Evolutionary conservation across 2,797 vertebrate species (phyloP).

Genomic region (Brachyrhaphis roseni): DNA sequence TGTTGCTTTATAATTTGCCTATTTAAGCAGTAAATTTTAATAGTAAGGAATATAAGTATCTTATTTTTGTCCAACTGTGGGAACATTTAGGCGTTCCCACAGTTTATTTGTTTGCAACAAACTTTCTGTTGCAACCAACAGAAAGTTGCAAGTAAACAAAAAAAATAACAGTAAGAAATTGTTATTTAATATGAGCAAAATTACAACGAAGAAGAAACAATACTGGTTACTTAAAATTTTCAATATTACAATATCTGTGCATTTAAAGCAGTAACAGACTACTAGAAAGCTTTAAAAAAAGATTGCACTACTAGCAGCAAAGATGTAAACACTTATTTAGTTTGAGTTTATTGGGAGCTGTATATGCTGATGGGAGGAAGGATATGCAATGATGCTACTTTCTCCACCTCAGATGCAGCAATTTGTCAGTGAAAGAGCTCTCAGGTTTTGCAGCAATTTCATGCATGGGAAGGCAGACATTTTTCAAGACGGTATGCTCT

Average conservation of each 20-base stretch:
- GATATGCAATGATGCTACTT: neutral
- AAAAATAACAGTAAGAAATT: neutral
- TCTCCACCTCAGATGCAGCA: neutral
- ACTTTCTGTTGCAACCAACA: neutral
- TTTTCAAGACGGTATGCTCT: neutral
- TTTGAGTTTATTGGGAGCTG: neutral
- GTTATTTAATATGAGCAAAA: neutral
- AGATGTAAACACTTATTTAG: neutral
- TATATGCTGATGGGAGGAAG: neutral
- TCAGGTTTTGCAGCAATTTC: neutral
- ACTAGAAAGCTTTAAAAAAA: neutral
- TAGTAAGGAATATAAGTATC: neutral
- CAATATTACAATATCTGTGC: neutral
- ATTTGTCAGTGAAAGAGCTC: neutral
- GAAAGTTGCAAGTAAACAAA: neutral
- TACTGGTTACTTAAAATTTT: neutral
- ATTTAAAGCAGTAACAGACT: neutral
- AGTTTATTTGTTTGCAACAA: too few relatives aligned
- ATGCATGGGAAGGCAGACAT: neutral
- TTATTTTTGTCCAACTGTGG: neutral
- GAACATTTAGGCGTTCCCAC: neutral
- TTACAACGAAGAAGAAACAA: neutral
- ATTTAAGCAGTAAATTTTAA: neutral
- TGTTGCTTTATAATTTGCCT: neutral
- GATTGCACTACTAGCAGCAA: neutral